phyloP scores from a whole-genome alignment of 2,797 vertebrate species.

The Pangasius larnaudii region DNA sequence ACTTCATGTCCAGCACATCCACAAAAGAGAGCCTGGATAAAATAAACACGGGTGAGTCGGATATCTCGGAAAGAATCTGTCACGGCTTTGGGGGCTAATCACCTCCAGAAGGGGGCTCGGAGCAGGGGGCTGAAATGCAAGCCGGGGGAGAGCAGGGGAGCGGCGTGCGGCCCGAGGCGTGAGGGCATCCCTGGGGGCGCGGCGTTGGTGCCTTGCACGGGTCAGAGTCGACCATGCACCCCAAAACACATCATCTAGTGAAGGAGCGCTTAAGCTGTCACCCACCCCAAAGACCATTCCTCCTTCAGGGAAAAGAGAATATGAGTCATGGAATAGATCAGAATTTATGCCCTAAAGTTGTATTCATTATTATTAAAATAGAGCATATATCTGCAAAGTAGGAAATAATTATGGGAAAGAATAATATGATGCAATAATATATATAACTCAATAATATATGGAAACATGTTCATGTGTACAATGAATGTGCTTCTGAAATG shows the following conservation, averaged over 20 bases:
- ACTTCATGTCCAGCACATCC: constrained; percentile 99
- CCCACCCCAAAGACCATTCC: constrained; percentile 7
- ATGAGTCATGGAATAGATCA: not conserved
- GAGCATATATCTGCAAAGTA: constrained; percentile 1
- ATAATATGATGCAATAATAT: not conserved
- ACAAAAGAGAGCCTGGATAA: constrained; percentile 99
- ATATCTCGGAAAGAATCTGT: constrained; percentile 99
- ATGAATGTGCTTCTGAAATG: not conserved
- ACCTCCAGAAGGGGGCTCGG: constrained; percentile 99
- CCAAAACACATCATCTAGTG: constrained; percentile 24
- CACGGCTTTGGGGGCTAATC: constrained; percentile 99
- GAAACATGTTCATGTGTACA: not conserved
- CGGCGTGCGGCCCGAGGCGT: constrained; percentile 79
- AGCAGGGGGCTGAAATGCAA: constrained; percentile 97
- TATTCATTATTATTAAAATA: constrained; percentile 8
- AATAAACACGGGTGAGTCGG: constrained; percentile 98
- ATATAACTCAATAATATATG: not conserved
- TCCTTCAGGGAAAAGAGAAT: constrained; percentile 14
- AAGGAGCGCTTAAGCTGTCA: constrained; percentile 28
- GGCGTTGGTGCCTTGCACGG: constrained; percentile 85
- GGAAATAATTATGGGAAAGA: not conserved
- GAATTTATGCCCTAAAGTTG: not conserved
- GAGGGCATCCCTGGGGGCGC: constrained; percentile 46
- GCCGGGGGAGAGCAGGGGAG: constrained; percentile 82
- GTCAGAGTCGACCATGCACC: constrained; percentile 75